A percentile compares a stretch with the other conserved stretches of the same genome.
phyloP scores from a whole-genome alignment of 1,140 invertebrate species.

The Schlechtendalia chinensis region DNA sequence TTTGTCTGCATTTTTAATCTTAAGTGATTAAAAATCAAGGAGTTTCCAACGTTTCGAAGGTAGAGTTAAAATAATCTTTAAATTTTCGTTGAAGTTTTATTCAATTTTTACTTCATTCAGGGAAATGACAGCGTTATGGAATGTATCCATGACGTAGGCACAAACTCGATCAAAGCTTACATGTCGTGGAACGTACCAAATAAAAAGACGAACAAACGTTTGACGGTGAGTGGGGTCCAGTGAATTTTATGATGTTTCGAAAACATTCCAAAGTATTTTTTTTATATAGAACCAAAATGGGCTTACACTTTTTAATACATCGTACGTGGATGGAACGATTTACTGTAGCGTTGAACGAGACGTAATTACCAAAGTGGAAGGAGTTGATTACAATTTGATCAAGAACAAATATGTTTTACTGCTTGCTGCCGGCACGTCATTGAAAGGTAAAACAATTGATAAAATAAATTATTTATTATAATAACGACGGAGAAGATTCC shows the following conservation, averaged over 20 bases:
- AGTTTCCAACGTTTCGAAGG: too few species aligned
- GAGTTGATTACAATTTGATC: constrained; percentile 68
- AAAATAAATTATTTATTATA: background rate
- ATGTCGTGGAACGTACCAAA: constrained; percentile 68
- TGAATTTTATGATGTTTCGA: too few species aligned
- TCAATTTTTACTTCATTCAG: background rate
- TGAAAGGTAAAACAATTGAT: constrained; percentile 59
- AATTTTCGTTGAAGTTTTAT: too few species aligned
- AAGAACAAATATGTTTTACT: constrained; percentile 72
- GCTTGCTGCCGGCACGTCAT: constrained; percentile 66
- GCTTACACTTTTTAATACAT: constrained; percentile 64
- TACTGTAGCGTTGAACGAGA: constrained; percentile 73
- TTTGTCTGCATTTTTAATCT: too few species aligned
- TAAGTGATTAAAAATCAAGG: too few species aligned
- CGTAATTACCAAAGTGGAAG: constrained; percentile 63
- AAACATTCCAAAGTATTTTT: too few species aligned
- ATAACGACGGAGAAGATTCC: too few species aligned
- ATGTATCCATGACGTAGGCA: constrained; percentile 63
- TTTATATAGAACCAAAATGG: constrained; percentile 63
- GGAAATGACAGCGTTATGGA: constrained; percentile 72
- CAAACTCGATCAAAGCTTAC: constrained; percentile 63
- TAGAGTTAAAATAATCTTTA: too few species aligned
- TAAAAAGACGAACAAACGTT: constrained; percentile 59
- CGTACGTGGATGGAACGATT: constrained; percentile 67
- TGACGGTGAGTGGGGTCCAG: constrained; percentile 13